A percentile compares a stretch with the other conserved stretches of the same genome.
phyloP scores from a whole-genome alignment of 1,140 invertebrate genomes.

The Drosophila repleta region DNA sequence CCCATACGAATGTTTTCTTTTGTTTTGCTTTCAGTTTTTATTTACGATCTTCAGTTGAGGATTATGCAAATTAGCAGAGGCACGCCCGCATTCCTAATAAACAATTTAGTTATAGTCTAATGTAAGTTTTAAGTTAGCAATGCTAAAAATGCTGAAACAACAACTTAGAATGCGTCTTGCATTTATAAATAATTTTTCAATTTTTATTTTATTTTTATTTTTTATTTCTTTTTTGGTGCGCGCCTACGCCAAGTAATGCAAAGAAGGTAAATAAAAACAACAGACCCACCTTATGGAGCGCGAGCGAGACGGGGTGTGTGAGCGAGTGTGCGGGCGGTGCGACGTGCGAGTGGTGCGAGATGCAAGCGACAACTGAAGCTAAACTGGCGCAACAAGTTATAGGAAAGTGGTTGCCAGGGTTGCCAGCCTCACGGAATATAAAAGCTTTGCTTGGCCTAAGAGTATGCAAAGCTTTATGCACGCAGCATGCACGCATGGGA shows the following conservation, averaged over 20 bases:
- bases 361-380: slow-evolving; percentile 38
- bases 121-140: background rate
- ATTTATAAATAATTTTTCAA: slow-evolving; percentile 44
- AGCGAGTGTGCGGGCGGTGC: slow-evolving; percentile 7
- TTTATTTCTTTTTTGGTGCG: background rate
- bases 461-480: slow-evolving; percentile 24
- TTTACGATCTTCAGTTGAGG: background rate
- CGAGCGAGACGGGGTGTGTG: slow-evolving; percentile 1
- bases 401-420: slow-evolving; percentile 18
- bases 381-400: slow-evolving; percentile 75
- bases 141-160: background rate
- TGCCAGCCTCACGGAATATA: slow-evolving; percentile 20
- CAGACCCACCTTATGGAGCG: slow-evolving; percentile 36
- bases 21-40: background rate
- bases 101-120: background rate
- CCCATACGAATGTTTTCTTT: background rate
- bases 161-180: slow-evolving; percentile 5
- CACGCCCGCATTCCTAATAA: background rate
- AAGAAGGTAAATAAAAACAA: slow-evolving; percentile 25
- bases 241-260: slow-evolving; percentile 52
- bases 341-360: slow-evolving; percentile 46
- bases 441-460: slow-evolving; percentile 41
- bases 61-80: background rate
- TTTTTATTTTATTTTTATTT: no score
- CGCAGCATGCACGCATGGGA: background rate